A percentile compares a stretch with the other conserved stretches of the same genome.
phyloP scores from a whole-genome alignment of 2,113 vertebrate species.

The Saguinus imperator region DNA sequence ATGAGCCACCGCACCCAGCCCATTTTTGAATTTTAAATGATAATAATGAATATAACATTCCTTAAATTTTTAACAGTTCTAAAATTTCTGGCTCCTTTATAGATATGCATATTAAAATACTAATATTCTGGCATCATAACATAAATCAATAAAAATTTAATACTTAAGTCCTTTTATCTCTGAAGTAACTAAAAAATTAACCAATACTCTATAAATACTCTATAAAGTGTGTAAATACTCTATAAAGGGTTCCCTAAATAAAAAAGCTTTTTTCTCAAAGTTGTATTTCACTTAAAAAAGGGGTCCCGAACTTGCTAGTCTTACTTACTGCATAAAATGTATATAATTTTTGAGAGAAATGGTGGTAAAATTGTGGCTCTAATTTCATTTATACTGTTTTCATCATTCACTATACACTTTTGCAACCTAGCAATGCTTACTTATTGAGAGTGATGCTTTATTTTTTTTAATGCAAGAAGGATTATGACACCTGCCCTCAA shows the following conservation, averaged over 20 bases:
- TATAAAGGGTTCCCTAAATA: not conserved
- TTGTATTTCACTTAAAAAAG: not conserved
- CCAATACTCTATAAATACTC: not conserved
- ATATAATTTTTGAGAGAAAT: not conserved
- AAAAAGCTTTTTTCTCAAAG: not conserved
- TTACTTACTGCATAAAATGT: not conserved
- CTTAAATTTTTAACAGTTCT: not conserved
- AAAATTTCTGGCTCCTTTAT: not conserved
- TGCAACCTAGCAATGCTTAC: not conserved
- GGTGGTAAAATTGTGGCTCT: not conserved
- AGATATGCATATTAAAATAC: not conserved
- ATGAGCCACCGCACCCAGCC: no score
- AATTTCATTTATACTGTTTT: not conserved
- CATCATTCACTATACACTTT: not conserved
- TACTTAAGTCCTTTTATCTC: not conserved
- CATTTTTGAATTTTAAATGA: not conserved
- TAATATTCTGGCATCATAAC: not conserved
- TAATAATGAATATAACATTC: not conserved
- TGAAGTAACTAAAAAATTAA: conserved; percentile 13
- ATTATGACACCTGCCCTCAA: not conserved
- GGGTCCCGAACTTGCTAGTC: not conserved
- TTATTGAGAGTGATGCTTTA: not conserved
- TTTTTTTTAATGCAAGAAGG: not conserved
- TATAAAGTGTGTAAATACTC: not conserved
- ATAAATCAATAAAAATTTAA: not conserved